Conservation (phyloP, 2,113 vertebrate genomes). For the Rhinoderma darwinii region DNA sequence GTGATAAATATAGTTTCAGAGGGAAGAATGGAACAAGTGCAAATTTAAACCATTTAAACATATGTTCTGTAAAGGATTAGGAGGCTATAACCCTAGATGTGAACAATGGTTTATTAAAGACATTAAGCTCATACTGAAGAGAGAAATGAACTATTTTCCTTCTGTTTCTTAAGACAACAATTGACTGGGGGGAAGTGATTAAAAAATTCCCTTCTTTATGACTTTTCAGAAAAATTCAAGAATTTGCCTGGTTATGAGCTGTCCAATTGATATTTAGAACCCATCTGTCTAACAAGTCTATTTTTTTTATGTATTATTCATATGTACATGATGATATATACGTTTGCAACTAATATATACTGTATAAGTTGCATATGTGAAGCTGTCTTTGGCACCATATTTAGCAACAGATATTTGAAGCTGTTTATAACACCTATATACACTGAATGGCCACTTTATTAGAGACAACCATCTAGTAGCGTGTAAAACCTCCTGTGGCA, state of each 20-base stretch:
- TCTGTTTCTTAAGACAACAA: constrained; percentile 17
- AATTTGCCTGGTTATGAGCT: neutral
- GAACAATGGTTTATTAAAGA: constrained; percentile 39
- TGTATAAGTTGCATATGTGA: too few species aligned
- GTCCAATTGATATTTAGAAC: neutral
- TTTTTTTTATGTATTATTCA: too few species aligned
- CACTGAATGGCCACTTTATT: too few species aligned
- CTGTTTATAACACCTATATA: too few species aligned
- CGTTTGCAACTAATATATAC: too few species aligned
- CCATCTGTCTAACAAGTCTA: neutral
- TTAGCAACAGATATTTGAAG: too few species aligned
- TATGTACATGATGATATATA: neutral
- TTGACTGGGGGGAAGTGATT: constrained; percentile 33
- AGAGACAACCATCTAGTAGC: too few species aligned
- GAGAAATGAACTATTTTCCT: constrained; percentile 33
- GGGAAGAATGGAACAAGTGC: neutral
- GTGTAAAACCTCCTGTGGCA: too few species aligned
- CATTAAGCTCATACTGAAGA: constrained; percentile 30
- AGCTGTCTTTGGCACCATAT: too few species aligned
- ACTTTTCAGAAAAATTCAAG: neutral
- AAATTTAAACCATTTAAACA: constrained; percentile 33
- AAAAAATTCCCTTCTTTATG: neutral
- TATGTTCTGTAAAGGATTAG: constrained; percentile 31
- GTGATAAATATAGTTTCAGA: neutral
- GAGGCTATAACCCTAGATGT: constrained; percentile 28